Percentiles rank a stretch among this genome's conserved stretches.
These are phyloP conservation scores for Hymenochirus boettgeri DNA, from an alignment of 2,113 vertebrate genomes.

Conservation along the genomic window DNA sequence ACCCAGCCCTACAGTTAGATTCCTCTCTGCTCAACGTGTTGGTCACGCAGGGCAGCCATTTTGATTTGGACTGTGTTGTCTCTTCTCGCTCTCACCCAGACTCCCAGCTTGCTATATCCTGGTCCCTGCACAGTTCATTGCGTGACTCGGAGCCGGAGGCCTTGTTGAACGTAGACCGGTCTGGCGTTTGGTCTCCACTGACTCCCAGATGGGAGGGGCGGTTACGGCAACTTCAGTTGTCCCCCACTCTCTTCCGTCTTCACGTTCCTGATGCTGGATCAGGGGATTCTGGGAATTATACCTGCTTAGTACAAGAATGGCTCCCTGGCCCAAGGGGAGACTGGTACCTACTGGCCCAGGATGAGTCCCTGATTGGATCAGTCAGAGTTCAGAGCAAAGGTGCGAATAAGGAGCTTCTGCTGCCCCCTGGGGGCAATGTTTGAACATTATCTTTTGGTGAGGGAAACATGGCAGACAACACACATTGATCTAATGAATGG, in stretches of 20 bases:
- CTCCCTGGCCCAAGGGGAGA: constrained; percentile 76
- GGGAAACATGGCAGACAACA: too few species aligned
- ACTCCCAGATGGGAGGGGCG: constrained; percentile 67
- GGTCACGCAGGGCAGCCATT: constrained; percentile 70
- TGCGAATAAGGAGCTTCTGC: constrained; percentile 43
- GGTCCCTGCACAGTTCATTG: constrained; percentile 73
- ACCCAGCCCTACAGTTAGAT: constrained; percentile 82
- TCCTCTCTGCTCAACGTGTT: constrained; percentile 79
- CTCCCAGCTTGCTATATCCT: constrained; percentile 88
- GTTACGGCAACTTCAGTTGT: constrained; percentile 83
- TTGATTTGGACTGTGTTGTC: constrained; percentile 84
- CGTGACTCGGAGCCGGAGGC: constrained; percentile 56
- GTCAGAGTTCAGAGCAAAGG: constrained; percentile 78
- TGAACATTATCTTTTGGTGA: too few species aligned
- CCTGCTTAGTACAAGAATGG: constrained; percentile 91
- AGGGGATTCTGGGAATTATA: constrained; percentile 80
- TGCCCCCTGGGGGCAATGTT: background rate
- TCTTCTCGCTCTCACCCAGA: constrained; percentile 81
- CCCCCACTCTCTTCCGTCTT: constrained; percentile 78
- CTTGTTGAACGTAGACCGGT: constrained; percentile 66
- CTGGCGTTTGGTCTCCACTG: constrained; percentile 46
- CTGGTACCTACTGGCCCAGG: constrained; percentile 87
- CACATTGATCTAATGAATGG: too few species aligned
- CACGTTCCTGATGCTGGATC: constrained; percentile 73
- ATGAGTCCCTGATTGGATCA: constrained; percentile 75